A percentile compares a stretch with the other conserved stretches of the same genome.
phyloP scores from a whole-genome alignment of 2,797 vertebrate species.

The Huso huso region DNA sequence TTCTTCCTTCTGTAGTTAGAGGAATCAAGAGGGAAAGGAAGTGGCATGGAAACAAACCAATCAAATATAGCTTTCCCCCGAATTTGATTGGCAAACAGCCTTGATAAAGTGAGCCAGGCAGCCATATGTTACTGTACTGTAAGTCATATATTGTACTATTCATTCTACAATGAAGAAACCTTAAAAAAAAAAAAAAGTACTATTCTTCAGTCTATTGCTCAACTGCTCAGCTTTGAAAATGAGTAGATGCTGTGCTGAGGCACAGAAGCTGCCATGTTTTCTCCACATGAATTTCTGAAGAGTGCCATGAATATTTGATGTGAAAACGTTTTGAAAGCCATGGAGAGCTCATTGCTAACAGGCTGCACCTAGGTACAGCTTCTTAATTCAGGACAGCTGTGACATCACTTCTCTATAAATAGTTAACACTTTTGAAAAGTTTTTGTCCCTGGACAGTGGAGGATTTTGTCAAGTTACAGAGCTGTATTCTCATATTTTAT shows the following conservation, averaged over 20 bases:
- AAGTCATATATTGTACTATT: too few species aligned
- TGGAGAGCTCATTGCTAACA: neutral
- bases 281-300: neutral
- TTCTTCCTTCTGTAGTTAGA: too few species aligned
- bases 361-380: neutral
- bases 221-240: neutral
- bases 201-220: neutral
- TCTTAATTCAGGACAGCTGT: neutral
- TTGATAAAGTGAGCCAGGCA: too few species aligned
- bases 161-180: too few species aligned
- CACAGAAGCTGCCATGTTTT: neutral
- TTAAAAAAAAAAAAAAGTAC: too few species aligned
- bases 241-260: neutral
- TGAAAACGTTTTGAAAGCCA: neutral
- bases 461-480: too few species aligned
- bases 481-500: too few species aligned
- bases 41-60: slow-evolving; percentile 15
- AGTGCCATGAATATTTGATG: neutral
- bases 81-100: too few species aligned
- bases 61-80: slow-evolving; percentile 11
- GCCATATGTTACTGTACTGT: too few species aligned
- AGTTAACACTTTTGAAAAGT: neutral
- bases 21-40: slow-evolving; percentile 6
- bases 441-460: too few species aligned
- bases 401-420: neutral